Conservation (phyloP, 2,888 invertebrate genomes). For the Apeira syringaria region DNA sequence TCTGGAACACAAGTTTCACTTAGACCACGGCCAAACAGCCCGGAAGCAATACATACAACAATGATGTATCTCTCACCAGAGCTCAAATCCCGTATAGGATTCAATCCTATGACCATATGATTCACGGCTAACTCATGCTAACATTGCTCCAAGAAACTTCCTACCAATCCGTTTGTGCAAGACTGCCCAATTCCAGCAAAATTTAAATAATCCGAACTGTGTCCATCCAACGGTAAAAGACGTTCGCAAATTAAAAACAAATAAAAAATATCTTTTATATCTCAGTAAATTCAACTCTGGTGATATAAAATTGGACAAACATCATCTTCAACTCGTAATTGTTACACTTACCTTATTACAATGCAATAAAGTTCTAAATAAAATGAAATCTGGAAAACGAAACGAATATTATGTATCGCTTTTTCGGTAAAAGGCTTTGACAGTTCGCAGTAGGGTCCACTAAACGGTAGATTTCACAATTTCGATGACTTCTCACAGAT, state of each 20-base stretch:
- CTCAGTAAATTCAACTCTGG: slow-evolving; percentile 70
- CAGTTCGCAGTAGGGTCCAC: slow-evolving; percentile 78
- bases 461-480: slow-evolving; percentile 78
- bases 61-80: no score
- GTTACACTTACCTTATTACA: slow-evolving; percentile 11
- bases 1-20: no score
- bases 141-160: no score
- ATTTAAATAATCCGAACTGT: slow-evolving; percentile 20
- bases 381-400: background rate
- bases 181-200: slow-evolving; percentile 14
- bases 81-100: no score
- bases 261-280: slow-evolving; percentile 63
- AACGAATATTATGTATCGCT: slow-evolving; percentile 28
- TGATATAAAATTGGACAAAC: slow-evolving; percentile 60
- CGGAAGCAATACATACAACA: no score
- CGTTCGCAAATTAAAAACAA: slow-evolving; percentile 35
- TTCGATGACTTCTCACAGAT: slow-evolving; percentile 69
- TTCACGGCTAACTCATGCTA: no score
- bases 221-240: slow-evolving; percentile 37
- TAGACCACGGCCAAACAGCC: no score
- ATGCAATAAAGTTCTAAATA: slow-evolving; percentile 31
- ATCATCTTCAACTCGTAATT: background rate
- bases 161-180: slow-evolving; percentile 8
- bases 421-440: slow-evolving; percentile 68
- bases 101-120: no score